Base-by-base conservation (phyloP, 2,888 invertebrate genomes). In the Allygus modestus region DNA sequence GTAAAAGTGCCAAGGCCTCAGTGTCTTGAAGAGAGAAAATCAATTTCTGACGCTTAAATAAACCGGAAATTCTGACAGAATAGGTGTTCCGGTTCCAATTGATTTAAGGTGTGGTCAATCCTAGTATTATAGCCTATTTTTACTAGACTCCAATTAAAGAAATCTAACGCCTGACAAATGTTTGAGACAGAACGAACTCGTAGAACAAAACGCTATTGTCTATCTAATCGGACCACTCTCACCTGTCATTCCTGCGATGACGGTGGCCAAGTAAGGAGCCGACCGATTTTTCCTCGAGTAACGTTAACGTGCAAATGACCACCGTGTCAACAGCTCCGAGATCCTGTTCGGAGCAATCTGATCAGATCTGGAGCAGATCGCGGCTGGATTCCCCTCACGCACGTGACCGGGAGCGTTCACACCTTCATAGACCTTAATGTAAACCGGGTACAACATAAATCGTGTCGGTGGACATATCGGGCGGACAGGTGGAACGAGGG, bases 391-490 rank as follows among this genome's bases (percentile, higher is more conserved):
- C 71, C 71, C 11, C 71, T 41, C 71, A 41, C 41, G 71, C 69
- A 33, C 69, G 69, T 69, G 69, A 69, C 69, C 37, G 17, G 15
- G 33, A 15, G 15, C 37, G 20, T 71, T 71, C 71, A 71, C 71
- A 71, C 71, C 71, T 71, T 84, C 75, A 69, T 86, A 28, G 65
- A 65, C 65, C 65, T 65, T 65, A 65, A 65, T 65, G 65, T 31
- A 65, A 65, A 65, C 65, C 28, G 65, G 65, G 65, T 65, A 65
- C 65, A 65, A 65, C 65, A 65, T 65, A 65, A 65, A 65, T 65
- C 26, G 65, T 65, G 65, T 65, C 15, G 65, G 65, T 17, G 65
- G 65, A 65, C 65, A 15, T 65, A 65, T 28, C 65, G 28, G 65
- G 65, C 28, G 26, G 31, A 26, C 65, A 65, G 65, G 28, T 65